Percentiles rank a stretch among this genome's conserved stretches.
Evolutionary conservation across 2,797 vertebrate genomes (phyloP).

Genomic region (Acanthis flammea): DNA sequence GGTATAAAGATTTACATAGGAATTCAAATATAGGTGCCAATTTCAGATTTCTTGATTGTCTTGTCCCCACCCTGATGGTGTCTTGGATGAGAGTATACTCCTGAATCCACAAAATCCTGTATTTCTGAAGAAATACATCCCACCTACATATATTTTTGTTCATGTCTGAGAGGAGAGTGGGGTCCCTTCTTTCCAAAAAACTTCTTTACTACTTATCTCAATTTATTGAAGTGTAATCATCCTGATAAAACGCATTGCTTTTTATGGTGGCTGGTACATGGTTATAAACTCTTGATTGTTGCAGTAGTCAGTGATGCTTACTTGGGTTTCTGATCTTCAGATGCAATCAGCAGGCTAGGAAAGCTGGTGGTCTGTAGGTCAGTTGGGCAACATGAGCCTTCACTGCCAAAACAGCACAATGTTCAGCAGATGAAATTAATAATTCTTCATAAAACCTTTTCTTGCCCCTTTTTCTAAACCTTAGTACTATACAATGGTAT

Average conservation of each 20-base stretch:
- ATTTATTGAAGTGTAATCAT: not conserved
- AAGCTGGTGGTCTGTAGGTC: not conserved
- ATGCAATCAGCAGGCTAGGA: not conserved
- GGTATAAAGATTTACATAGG: not conserved
- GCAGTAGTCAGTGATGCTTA: not conserved
- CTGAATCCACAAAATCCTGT: not conserved
- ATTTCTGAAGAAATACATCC: not conserved
- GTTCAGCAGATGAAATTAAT: constrained; percentile 69
- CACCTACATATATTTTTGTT: not conserved
- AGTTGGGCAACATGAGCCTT: constrained; percentile 33
- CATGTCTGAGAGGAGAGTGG: not conserved
- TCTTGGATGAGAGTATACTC: not conserved
- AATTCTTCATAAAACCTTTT: constrained; percentile 46
- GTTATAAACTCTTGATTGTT: not conserved
- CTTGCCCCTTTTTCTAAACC: constrained; percentile 17
- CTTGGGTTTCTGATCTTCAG: constrained; percentile 1
- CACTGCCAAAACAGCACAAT: constrained; percentile 73
- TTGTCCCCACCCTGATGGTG: not conserved
- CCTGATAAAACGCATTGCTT: not conserved
- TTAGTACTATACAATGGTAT: constrained; percentile 74
- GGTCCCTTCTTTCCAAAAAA: not conserved
- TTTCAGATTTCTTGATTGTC: not conserved
- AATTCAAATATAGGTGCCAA: not conserved
- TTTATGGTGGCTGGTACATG: not conserved
- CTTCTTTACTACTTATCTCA: not conserved